phyloP scores from a whole-genome alignment of 2,113 vertebrate species.

The Perognathus longimembris region DNA sequence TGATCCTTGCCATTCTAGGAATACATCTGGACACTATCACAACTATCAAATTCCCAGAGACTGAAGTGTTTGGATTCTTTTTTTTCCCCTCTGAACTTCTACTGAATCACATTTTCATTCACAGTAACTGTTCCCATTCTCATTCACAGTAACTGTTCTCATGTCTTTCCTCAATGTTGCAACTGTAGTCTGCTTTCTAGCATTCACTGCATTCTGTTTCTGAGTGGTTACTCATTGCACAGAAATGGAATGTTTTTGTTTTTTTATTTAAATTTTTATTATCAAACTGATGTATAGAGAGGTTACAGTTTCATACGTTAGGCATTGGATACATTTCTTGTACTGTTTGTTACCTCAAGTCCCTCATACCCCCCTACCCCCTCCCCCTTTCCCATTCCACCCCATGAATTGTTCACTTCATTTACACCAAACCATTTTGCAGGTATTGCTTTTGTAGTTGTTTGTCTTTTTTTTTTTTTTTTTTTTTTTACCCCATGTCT shows the following conservation, averaged over 20 bases:
- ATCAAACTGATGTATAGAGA: no score
- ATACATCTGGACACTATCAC: conserved; percentile 57
- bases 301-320: no score
- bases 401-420: no score
- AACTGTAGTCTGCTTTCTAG: background rate
- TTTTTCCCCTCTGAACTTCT: conserved; percentile 1
- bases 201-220: background rate
- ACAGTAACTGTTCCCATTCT: background rate
- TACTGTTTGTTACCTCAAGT: no score
- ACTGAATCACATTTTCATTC: conserved; percentile 22
- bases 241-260: background rate
- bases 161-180: background rate
- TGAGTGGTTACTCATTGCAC: background rate
- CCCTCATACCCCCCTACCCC: no score
- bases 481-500: no score
- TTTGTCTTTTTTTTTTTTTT: no score
- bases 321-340: no score
- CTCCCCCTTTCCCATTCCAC: no score
- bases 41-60: background rate
- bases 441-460: no score
- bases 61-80: background rate
- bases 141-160: background rate
- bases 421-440: no score
- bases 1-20: conserved; percentile 51
- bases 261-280: no score